phyloP scores from a whole-genome alignment of 2,797 vertebrate species.

The Falco naumanni region DNA sequence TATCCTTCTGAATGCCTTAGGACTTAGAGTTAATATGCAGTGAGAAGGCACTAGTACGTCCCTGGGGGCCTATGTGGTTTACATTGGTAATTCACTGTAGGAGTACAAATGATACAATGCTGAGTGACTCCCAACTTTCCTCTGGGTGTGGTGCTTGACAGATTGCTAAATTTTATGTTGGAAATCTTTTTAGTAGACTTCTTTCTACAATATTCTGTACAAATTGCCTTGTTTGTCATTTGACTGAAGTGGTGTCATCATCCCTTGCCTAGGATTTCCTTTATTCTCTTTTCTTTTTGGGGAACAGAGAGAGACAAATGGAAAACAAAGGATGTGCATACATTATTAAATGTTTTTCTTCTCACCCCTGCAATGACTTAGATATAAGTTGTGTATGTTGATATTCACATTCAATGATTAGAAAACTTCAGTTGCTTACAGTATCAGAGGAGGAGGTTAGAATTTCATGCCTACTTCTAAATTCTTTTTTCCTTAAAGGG shows the following conservation, averaged over 20 bases:
- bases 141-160: conserved; percentile 48
- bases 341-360: not conserved
- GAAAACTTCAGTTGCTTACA: not conserved
- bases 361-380: not conserved
- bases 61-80: conserved; percentile 59
- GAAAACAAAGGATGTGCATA: not conserved
- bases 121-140: not conserved
- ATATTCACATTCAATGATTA: not conserved
- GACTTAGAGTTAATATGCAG: conserved; percentile 66
- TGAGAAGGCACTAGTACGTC: conserved; percentile 57
- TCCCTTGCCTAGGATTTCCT: not conserved
- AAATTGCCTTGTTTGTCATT: conserved; percentile 7
- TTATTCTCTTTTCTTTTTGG: not conserved
- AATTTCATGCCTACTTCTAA: not conserved
- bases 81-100: conserved; percentile 60
- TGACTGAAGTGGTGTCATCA: not conserved
- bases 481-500: not conserved
- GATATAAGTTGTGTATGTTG: not conserved
- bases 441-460: not conserved
- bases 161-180: conserved; percentile 20
- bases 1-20: conserved; percentile 61
- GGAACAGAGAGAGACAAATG: not conserved
- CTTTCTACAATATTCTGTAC: conserved; percentile 27
- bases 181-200: conserved; percentile 14
- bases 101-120: conserved; percentile 29